Evolutionary conservation across 2,888 invertebrate genomes (phyloP).

Genomic region (Nomada flava): DNA sequence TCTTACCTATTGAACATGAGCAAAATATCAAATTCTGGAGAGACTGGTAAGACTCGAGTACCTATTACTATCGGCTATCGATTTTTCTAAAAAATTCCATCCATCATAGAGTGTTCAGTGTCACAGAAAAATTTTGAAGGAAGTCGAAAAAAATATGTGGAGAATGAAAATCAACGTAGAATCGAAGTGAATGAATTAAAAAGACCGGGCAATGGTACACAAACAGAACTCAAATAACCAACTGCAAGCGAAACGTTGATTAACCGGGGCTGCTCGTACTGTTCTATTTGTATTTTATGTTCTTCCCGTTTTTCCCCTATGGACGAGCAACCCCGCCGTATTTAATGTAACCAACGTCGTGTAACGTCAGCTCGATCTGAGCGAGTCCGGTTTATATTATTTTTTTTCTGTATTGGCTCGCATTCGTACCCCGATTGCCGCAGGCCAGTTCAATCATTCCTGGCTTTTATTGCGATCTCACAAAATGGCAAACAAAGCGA

Average conservation of each 20-base stretch:
- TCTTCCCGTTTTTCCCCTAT: not conserved
- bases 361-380: constrained; percentile 3
- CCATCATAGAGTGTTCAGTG: not conserved
- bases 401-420: not conserved
- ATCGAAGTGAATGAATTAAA: constrained; percentile 11
- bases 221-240: constrained; percentile 32
- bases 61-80: not conserved
- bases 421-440: not conserved
- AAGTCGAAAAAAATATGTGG: not conserved
- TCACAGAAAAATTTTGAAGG: not conserved
- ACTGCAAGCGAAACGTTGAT: constrained; percentile 35
- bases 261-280: constrained; percentile 15
- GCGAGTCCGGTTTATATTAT: not conserved
- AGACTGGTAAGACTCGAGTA: constrained; percentile 84
- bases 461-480: not conserved
- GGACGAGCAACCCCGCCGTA: not conserved
- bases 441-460: not conserved
- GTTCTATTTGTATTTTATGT: constrained; percentile 9
- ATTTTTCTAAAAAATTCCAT: too few species aligned
- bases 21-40: constrained; percentile 87
- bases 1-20: constrained; percentile 86
- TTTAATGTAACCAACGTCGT: constrained; percentile 21
- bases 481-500: not conserved
- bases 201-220: not conserved
- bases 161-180: too few species aligned